Percentiles rank a stretch among this genome's conserved stretches.
Evolutionary conservation across 2,888 invertebrate genomes (phyloP).

Genomic region (Congeria kusceri): DNA sequence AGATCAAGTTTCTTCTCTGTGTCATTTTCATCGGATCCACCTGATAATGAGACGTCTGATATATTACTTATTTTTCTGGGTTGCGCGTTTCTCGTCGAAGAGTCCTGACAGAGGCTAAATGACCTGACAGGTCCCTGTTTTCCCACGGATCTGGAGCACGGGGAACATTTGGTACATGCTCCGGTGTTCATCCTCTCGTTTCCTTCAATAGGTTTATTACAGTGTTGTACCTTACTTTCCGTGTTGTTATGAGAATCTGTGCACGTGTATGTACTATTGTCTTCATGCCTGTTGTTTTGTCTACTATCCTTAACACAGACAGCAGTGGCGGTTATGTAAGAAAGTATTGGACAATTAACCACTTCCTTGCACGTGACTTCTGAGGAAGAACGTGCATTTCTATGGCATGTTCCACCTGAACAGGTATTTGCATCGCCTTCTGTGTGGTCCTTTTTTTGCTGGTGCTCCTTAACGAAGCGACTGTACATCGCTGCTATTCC

Average conservation of each 20-base stretch:
- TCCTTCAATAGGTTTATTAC: not conserved
- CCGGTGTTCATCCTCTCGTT: not conserved
- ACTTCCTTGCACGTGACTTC: too few relatives aligned
- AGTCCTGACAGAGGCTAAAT: conserved; percentile 19
- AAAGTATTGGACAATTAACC: too few relatives aligned
- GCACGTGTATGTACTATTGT: not conserved
- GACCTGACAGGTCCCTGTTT: conserved; percentile 15
- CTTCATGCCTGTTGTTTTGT: not conserved
- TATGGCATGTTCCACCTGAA: too few relatives aligned
- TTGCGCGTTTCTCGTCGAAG: not conserved
- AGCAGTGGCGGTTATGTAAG: too few relatives aligned
- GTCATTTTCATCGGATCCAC: conserved; percentile 73
- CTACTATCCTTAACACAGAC: not conserved
- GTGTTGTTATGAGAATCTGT: not conserved
- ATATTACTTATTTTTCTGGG: conserved; percentile 74
- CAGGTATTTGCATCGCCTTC: too few relatives aligned
- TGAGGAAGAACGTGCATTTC: too few relatives aligned
- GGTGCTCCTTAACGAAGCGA: too few relatives aligned
- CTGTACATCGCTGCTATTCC: too few relatives aligned
- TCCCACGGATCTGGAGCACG: not conserved
- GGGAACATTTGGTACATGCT: not conserved
- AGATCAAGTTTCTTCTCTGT: conserved; percentile 75
- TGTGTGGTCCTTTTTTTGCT: too few relatives aligned
- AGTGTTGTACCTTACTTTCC: too few relatives aligned
- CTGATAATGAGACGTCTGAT: conserved; percentile 73